Evolutionary conservation across 1,140 invertebrate species (phyloP).

Genomic region (Lasaia peninsularis): DNA sequence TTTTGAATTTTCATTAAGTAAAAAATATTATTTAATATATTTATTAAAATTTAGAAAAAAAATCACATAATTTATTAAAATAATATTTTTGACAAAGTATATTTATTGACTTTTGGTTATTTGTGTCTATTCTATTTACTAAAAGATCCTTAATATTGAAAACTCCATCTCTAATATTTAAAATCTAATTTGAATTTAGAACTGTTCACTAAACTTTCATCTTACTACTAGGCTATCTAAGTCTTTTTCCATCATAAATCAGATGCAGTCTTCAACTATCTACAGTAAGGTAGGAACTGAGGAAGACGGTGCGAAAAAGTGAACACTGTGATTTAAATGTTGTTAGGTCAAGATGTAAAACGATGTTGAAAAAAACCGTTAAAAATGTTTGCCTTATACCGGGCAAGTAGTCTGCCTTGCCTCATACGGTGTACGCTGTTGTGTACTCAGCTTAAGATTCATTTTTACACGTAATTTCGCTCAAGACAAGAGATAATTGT

Average conservation of each 20-base stretch:
- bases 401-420: background rate
- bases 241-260: background rate
- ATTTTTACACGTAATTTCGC: slow-evolving; percentile 34
- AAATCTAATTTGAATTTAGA: background rate
- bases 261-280: background rate
- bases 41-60: no score
- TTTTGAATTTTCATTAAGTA: no score
- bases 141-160: no score
- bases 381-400: background rate
- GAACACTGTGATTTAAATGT: slow-evolving; percentile 56
- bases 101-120: no score
- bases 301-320: slow-evolving; percentile 42
- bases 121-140: no score
- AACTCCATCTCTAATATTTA: no score
- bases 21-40: no score
- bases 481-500: slow-evolving; percentile 33
- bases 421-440: background rate
- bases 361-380: slow-evolving; percentile 11
- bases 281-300: slow-evolving; percentile 14
- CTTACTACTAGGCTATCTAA: background rate
- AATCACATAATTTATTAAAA: no score
- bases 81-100: no score
- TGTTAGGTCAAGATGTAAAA: slow-evolving; percentile 32
- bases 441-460: slow-evolving; percentile 11
- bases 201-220: background rate